Conservation (phyloP, 2,113 vertebrate species). For the Sander vitreus region DNA sequence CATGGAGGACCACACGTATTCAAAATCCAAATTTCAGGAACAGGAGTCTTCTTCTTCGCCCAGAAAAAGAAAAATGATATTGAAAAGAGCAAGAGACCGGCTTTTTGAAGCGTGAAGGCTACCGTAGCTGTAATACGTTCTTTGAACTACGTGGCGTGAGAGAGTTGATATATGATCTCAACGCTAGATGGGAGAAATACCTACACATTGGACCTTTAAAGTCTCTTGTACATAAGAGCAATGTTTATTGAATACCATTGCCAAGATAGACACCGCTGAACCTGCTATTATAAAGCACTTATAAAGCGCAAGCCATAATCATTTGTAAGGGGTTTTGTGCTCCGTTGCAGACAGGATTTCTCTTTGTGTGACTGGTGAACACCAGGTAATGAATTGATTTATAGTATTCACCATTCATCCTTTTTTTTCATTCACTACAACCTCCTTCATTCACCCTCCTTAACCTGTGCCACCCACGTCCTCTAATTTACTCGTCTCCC, state of each 20-base stretch:
- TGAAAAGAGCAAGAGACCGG: too few species aligned
- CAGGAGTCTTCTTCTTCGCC: too few species aligned
- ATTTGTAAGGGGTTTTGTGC: constrained; percentile 16
- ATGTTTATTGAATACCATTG: constrained; percentile 14
- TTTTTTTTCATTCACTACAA: constrained; percentile 60
- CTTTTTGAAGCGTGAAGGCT: too few species aligned
- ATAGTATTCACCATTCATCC: constrained; percentile 63
- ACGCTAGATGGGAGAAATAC: too few species aligned
- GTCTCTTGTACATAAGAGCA: too few species aligned
- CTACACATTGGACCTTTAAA: too few species aligned
- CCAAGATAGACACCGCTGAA: neutral
- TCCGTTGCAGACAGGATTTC: neutral
- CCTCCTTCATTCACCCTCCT: constrained; percentile 12
- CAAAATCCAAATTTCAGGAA: too few species aligned
- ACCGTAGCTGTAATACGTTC: too few species aligned
- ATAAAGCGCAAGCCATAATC: neutral
- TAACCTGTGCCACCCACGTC: constrained; percentile 44
- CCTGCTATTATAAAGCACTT: constrained; percentile 14
- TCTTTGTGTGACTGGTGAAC: constrained; percentile 21
- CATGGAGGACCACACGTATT: too few species aligned
- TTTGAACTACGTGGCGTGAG: too few species aligned
- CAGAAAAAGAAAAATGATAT: too few species aligned
- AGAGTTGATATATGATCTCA: too few species aligned
- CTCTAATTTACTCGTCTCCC: constrained; percentile 34
- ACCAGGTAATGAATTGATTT: constrained; percentile 26